These are phyloP conservation scores for Esox masquinongy DNA, from an alignment of 2,797 vertebrate genomes.

Conservation along the genomic window DNA sequence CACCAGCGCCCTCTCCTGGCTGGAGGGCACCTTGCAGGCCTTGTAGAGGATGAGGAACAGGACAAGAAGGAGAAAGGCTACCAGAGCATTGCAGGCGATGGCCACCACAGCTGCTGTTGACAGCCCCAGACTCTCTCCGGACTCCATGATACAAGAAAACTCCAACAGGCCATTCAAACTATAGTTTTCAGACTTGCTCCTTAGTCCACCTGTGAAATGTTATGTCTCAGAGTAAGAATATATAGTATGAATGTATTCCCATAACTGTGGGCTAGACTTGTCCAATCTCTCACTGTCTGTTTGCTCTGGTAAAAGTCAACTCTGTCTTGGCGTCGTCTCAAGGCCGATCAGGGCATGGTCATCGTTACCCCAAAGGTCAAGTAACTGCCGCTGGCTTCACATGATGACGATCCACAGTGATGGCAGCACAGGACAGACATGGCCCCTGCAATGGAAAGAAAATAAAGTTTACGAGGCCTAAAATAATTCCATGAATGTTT, in stretches of 20 bases:
- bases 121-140: constrained; percentile 52
- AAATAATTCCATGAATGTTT: too few species aligned
- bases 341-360: constrained; percentile 10
- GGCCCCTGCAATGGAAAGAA: too few species aligned
- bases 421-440: not conserved
- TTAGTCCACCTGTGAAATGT: not conserved
- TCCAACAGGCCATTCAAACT: not conserved
- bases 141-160: constrained; percentile 60
- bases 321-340: constrained; percentile 22
- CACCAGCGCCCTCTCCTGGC: constrained; percentile 72
- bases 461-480: too few species aligned
- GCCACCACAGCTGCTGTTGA: constrained; percentile 79
- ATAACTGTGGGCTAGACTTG: constrained; percentile 12
- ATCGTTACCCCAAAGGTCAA: constrained; percentile 13
- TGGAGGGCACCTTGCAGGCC: constrained; percentile 78
- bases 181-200: not conserved
- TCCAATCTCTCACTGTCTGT: constrained; percentile 28
- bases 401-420: constrained; percentile 1
- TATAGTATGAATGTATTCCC: not conserved
- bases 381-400: not conserved
- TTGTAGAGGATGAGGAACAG: constrained; percentile 76
- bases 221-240: not conserved
- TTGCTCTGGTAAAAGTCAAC: constrained; percentile 28
- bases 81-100: constrained; percentile 75
- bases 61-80: constrained; percentile 75